Evolutionary conservation across 2,797 vertebrate genomes (phyloP), one percentile per base, ranked within the genome.

Genomic region (Avahi laniger): DNA sequence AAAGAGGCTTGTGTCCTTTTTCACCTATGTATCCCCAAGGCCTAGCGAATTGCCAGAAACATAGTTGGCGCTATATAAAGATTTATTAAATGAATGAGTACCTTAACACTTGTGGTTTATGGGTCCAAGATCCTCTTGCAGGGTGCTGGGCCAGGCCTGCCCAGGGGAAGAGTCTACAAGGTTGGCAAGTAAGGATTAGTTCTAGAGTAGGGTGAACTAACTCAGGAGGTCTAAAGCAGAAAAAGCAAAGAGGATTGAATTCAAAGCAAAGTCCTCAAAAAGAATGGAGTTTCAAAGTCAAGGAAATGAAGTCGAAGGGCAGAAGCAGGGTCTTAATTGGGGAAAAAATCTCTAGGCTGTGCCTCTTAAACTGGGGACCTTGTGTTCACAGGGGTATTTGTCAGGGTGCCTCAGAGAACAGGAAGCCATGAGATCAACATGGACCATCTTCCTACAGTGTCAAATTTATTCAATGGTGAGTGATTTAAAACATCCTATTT

Each of bases 351-450:
- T 46, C 12, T 46, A 72, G 35, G 10, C 24, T 84, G 4, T 76
- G 4, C 10, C 10, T 92, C 75, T 94, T 43, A 97, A 89, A 89
- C 48, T 50, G 26, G 4, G 67, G 17, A 89, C 17, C 26, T 91
- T 95, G 69, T 97, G 28, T 93, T 96, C 75, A 72, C 86, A 94
- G 94, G 76, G 1, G 33, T 96, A 50, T 94, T 81, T 76, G 4
- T 93, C 65, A 76, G 80, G 52, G n/a, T 84, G 30, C 70, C 76
- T 79, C 7, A 28, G 65, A 95, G 46, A 28, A 86, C 46, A 89
- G 28, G 67, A 91, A 87, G 48, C 30, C 41, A 14, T 24, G 84
- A 83, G 46, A 89, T 10, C 54, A 69, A 33, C 15, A 78, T 78
- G 87, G 76, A 91, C 18, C 26, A 33, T 57, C 59, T 65, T 82